phyloP scores from a whole-genome alignment of 2,888 invertebrate genomes.

The Agrochola lota region DNA sequence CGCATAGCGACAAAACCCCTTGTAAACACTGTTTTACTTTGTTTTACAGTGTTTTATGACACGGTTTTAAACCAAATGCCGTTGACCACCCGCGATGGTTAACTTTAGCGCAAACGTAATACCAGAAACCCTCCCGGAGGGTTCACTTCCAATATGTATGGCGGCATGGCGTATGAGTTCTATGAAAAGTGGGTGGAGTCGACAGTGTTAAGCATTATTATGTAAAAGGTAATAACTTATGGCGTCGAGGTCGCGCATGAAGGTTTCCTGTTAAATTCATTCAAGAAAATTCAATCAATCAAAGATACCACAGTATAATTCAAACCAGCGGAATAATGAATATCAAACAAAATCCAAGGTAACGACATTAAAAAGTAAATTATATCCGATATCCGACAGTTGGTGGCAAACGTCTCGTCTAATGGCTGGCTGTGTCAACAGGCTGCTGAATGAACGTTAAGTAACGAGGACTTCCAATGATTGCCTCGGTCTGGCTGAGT shows the following conservation, averaged over 20 bases:
- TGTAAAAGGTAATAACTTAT: not conserved
- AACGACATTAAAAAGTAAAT: slow-evolving; percentile 83
- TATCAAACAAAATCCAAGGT: slow-evolving; percentile 64
- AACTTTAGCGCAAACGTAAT: too few relatives aligned
- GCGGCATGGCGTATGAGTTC: too few relatives aligned
- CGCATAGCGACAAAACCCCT: too few relatives aligned
- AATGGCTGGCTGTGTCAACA: slow-evolving; percentile 80
- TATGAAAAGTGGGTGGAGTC: too few relatives aligned
- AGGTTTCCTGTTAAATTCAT: not conserved
- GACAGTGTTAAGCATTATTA: not conserved
- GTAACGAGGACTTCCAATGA: slow-evolving; percentile 59
- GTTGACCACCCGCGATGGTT: too few relatives aligned
- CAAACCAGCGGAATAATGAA: slow-evolving; percentile 12
- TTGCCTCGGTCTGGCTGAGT: slow-evolving; percentile 44
- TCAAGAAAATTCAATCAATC: slow-evolving; percentile 20
- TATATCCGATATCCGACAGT: slow-evolving; percentile 76
- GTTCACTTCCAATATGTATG: too few relatives aligned
- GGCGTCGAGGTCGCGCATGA: not conserved
- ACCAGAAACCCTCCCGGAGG: too few relatives aligned
- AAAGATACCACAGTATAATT: slow-evolving; percentile 30
- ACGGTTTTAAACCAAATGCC: too few relatives aligned
- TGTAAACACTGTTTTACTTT: too few relatives aligned
- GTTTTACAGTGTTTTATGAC: too few relatives aligned
- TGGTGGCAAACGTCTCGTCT: slow-evolving; percentile 76
- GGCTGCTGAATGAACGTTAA: slow-evolving; percentile 61